Base-by-base conservation (phyloP, 1,140 invertebrate species). In the Magallana gigas region DNA sequence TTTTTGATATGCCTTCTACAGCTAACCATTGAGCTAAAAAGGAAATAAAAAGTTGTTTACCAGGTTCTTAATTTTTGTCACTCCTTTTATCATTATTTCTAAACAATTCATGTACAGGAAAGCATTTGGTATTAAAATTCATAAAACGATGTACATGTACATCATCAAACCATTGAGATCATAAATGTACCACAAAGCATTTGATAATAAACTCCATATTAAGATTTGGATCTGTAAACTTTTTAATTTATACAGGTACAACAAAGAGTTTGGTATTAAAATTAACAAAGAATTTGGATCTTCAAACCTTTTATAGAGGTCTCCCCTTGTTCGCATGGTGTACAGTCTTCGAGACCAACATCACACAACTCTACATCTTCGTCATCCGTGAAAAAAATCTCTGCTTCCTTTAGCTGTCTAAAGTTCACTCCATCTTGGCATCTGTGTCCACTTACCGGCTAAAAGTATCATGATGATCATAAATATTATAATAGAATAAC, bases 381-480 rank as follows among this genome's bases (percentile, higher is more conserved):
- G 64, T 94, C 94, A 82, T 94, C 92, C 1, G 91, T 85, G 88
- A 92, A 94, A 86, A 91, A 91, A 59, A 94, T 90, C 18, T 93
- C 92, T 81, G 90, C 92, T 86, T 93, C 92, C 62, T 91, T 91
- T 18, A 90, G 88, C 18, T 92, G 91, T 68, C 89, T 88, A 85
- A 94, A 94, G 2, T n/a, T 58, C 82, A 86, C 84, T 90, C 90
- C 5, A 57, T 91, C 91, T n/a, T 83, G 60, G n/a, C 91, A 92
- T 57, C 92, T 88, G 83, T 93, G 90, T 56, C 94, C 93, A 92
- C 88, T 91, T 8, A 94, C 82, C 18, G 92, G 92, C 94, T 94
- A 87, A 57, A 91, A 91, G 11, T 16, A n/a, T 62, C 23, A 23
- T 23, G 5, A 48, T 48, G 3, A 48, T 48, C 36, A 48, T 48